Conservation (phyloP, 2,888 invertebrate species). For the Junonia oenone region DNA sequence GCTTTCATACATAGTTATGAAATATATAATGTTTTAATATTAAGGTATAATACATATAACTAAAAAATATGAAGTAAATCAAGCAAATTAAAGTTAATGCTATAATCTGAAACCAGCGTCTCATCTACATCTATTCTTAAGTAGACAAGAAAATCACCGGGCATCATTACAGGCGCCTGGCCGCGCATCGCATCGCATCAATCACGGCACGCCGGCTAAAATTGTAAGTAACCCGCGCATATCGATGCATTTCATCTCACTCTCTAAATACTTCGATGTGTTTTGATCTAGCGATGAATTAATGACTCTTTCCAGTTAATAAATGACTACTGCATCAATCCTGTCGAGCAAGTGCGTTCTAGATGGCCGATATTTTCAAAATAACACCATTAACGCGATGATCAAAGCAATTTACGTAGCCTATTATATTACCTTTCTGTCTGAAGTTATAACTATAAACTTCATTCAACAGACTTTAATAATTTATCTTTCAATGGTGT, state of each 20-base stretch:
- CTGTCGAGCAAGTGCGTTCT: neutral
- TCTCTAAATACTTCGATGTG: constrained; percentile 44
- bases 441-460: too few species aligned
- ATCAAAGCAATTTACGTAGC: neutral
- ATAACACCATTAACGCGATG: neutral
- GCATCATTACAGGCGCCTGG: constrained; percentile 34
- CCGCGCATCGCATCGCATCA: constrained; percentile 34
- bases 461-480: too few species aligned
- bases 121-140: constrained; percentile 7
- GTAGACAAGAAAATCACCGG: constrained; percentile 23
- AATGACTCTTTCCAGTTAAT: constrained; percentile 29
- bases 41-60: too few species aligned
- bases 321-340: constrained; percentile 18
- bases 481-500: neutral
- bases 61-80: neutral
- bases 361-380: neutral
- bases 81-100: neutral
- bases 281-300: constrained; percentile 35
- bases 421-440: neutral
- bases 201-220: constrained; percentile 37
- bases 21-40: too few species aligned
- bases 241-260: constrained; percentile 42
- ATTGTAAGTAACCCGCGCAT: constrained; percentile 40
- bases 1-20: too few species aligned
- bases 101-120: constrained; percentile 9